Evolutionary conservation across 2,888 invertebrate genomes (phyloP), one percentile per base, ranked within the genome.

Genomic region (Lepidochrysops patricia): DNA sequence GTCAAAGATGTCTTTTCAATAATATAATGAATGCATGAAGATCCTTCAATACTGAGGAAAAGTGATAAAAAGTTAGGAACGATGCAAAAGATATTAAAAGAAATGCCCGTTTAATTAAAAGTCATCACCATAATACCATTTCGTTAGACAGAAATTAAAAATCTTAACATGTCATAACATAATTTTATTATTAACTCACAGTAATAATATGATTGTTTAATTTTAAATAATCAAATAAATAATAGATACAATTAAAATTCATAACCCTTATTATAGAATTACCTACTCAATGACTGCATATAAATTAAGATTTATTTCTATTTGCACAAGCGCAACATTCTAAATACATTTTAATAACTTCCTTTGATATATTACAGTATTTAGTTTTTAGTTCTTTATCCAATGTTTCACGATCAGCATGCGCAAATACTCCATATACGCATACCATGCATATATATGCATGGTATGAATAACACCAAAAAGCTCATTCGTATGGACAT

Each of bases 341-440:
- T 49, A 84, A 69, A 72, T 84, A 87, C 19, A 84, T 68, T 66
- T 79, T 82, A 12, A 85, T 82, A 12, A 75, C 79, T 67, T 84
- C 82, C 68, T 80, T 84, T 0, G 86, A 81, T 6, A 86, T 67
- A 69, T 87, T 86, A 71, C 83, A 84, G 67, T 80, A 84, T 65
- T 84, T 84, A 0, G 73, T 74, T 71, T 79, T 85, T 2, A 84
- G 67, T 69, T 83, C 73, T 0, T 57, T 12, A 49, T 84, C 77
- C 76, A 87, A 77, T 15, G 67, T 62, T 61, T 83, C 77, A 66
- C 69, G 74, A 60, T 73, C 64, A 0, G 81, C 79, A 68, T 85
- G 85, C 2, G 79, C 66, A 59, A 76, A 79, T 29, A 86, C n/a
- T n/a, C n/a, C n/a, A n/a, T n/a, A n/a, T n/a, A n/a, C n/a, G n/a